A percentile compares a stretch with the other conserved stretches of the same genome.
phyloP scores from a whole-genome alignment of 2,797 vertebrate species.

The Alcedo quadribrachys region DNA sequence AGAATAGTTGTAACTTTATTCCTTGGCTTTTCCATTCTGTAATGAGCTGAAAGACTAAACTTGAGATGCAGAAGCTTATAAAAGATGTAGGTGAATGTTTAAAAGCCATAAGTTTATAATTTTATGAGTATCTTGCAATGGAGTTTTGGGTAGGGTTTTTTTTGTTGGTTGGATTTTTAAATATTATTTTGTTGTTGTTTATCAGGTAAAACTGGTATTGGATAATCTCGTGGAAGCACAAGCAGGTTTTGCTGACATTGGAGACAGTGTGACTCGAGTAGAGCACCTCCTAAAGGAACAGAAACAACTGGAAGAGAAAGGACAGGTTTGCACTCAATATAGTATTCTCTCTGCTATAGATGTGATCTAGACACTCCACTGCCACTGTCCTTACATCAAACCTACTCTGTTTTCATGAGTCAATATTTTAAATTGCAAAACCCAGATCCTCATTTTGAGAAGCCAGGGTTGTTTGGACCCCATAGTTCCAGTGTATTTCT shows the following conservation, averaged over 20 bases:
- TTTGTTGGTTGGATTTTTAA: not conserved
- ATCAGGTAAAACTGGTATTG: slow-evolving; percentile 87
- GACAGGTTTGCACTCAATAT: slow-evolving; percentile 79
- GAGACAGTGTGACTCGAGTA: slow-evolving; percentile 84
- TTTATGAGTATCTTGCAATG: not conserved
- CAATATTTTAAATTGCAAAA: not conserved
- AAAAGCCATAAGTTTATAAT: not conserved
- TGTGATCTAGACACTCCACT: not conserved
- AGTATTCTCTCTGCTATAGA: not conserved
- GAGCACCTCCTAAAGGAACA: slow-evolving; percentile 88
- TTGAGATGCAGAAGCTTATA: not conserved
- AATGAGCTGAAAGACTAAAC: not conserved
- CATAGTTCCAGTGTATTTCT: not conserved
- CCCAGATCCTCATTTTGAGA: not conserved
- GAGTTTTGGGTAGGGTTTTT: not conserved
- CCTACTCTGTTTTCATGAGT: not conserved
- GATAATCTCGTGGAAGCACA: slow-evolving; percentile 84
- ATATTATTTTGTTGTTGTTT: not conserved
- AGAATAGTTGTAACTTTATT: not conserved
- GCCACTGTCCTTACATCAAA: not conserved
- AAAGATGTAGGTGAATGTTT: not conserved
- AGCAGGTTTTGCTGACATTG: slow-evolving; percentile 80
- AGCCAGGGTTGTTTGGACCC: not conserved
- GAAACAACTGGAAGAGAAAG: slow-evolving; percentile 85
- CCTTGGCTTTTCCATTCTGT: not conserved